Conservation (phyloP, 1,140 invertebrate species). For the Drosophila bocki region DNA sequence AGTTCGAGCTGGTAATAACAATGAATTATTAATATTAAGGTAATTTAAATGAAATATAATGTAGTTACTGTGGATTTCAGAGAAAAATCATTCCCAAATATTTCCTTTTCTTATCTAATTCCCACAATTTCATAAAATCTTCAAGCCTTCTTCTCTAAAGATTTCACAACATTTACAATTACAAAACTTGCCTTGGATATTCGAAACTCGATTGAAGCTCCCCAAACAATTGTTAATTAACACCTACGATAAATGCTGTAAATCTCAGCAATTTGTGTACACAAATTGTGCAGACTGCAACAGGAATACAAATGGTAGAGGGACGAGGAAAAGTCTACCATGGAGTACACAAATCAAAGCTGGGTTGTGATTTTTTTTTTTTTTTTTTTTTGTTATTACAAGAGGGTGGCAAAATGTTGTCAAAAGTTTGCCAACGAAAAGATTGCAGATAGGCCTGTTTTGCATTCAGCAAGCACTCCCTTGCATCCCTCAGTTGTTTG, state of each 20-base stretch:
- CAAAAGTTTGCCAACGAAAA: conserved; percentile 67
- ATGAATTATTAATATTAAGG: background rate
- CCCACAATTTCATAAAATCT: background rate
- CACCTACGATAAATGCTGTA: conserved; percentile 42
- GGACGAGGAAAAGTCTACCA: background rate
- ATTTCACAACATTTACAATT: background rate
- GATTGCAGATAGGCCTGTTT: conserved; percentile 51
- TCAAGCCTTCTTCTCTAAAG: background rate
- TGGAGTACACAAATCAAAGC: conserved; percentile 41
- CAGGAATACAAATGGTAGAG: background rate
- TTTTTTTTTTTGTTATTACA: background rate
- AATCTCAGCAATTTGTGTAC: conserved; percentile 42
- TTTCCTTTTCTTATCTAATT: too few species aligned
- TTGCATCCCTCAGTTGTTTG: background rate
- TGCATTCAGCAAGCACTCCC: conserved; percentile 4
- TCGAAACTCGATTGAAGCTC: conserved; percentile 41
- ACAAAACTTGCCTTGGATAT: conserved; percentile 16
- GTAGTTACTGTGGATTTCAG: background rate
- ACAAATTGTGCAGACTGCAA: conserved; percentile 43
- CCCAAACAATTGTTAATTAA: conserved; percentile 66
- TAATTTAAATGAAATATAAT: background rate
- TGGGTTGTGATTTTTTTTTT: background rate
- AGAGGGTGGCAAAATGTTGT: conserved; percentile 68
- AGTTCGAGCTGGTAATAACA: background rate
- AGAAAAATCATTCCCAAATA: background rate